Evolutionary conservation across 1,140 invertebrate species (phyloP).

Genomic region (Acromyrmex heyeri): DNA sequence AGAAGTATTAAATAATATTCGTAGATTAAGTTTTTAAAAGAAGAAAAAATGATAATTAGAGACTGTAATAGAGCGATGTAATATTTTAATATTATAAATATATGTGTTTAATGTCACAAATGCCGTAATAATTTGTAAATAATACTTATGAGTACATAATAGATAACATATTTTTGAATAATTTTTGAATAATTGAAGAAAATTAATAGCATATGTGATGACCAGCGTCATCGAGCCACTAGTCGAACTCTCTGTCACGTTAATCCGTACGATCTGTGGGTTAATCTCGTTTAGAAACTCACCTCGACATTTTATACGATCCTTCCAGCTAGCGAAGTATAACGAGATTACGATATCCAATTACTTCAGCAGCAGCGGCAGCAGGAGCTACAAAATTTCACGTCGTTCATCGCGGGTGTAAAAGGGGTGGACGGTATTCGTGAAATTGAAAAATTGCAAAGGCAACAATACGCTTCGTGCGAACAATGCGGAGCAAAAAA

Average conservation of each 20-base stretch:
- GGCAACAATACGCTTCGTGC: slow-evolving; percentile 49
- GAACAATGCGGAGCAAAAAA: slow-evolving; percentile 41
- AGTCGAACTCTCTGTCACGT: slow-evolving; percentile 53
- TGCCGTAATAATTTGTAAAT: neutral
- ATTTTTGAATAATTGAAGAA: neutral
- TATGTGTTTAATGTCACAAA: neutral
- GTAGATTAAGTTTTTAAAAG: neutral
- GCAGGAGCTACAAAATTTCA: slow-evolving; percentile 70
- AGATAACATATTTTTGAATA: neutral
- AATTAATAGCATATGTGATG: slow-evolving; percentile 19
- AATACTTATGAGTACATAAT: neutral
- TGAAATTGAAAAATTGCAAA: slow-evolving; percentile 72
- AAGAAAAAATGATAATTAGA: neutral
- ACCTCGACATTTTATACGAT: slow-evolving; percentile 73
- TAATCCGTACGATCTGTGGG: slow-evolving; percentile 65
- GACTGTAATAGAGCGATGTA: neutral
- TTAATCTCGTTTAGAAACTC: slow-evolving; percentile 77
- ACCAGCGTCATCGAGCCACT: slow-evolving; percentile 43
- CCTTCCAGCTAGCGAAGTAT: slow-evolving; percentile 68
- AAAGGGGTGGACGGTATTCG: slow-evolving; percentile 32
- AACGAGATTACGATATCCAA: slow-evolving; percentile 78
- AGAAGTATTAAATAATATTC: slow-evolving; percentile 2
- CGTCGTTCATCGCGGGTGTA: slow-evolving; percentile 48
- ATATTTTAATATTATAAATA: neutral
- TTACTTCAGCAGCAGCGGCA: slow-evolving; percentile 63